Evolutionary conservation across 2,888 invertebrate species (phyloP).

Genomic region (Rotaria sp.): DNA sequence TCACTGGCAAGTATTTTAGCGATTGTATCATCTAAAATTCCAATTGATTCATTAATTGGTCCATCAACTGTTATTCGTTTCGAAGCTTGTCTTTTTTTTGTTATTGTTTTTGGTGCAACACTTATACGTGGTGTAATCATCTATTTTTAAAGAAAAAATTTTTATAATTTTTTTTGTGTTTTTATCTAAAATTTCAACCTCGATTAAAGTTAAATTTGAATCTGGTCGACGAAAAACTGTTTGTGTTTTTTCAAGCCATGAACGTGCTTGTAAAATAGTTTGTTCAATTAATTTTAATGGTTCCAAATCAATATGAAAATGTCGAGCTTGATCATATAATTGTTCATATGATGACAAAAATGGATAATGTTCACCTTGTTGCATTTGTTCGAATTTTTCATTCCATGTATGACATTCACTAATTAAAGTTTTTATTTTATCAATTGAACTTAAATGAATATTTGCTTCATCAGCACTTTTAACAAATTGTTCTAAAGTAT

Average conservation of each 20-base stretch:
- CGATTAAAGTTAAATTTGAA: neutral
- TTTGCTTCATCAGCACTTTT: neutral
- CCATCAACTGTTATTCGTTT: slow-evolving; percentile 14
- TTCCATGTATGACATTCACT: neutral
- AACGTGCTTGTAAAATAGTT: neutral
- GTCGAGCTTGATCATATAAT: neutral
- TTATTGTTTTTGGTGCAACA: neutral
- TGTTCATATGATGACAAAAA: neutral
- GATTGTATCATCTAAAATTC: slow-evolving; percentile 46
- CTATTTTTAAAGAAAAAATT: neutral
- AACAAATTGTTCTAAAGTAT: neutral
- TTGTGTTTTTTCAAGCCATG: slow-evolving; percentile 19
- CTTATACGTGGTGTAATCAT: neutral
- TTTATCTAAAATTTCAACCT: neutral
- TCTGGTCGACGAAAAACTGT: neutral
- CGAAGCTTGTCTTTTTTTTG: neutral
- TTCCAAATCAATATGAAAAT: slow-evolving; percentile 8
- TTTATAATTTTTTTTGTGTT: neutral
- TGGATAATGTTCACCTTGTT: slow-evolving; percentile 25
- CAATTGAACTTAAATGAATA: neutral
- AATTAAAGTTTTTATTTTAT: neutral
- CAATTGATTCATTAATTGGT: slow-evolving; percentile 36
- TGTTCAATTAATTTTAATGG: slow-evolving; percentile 23
- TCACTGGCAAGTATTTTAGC: slow-evolving; percentile 51
- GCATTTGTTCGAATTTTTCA: slow-evolving; percentile 13